Percentiles rank a stretch among this genome's conserved stretches.
Conservation (phyloP, 2,113 vertebrate species). For the Litocranius walleri region DNA sequence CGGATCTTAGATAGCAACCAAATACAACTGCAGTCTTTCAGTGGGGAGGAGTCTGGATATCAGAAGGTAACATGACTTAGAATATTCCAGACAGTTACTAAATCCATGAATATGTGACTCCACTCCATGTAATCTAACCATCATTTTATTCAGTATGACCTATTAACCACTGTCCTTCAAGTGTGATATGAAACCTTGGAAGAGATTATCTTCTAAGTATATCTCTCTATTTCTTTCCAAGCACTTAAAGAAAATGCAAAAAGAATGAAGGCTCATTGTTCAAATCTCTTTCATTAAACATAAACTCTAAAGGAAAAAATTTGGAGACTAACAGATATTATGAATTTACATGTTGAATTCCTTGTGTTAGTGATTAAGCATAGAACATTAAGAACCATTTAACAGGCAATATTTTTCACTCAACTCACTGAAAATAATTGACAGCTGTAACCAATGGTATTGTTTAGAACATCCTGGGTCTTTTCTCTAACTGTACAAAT, state of each 20-base stretch:
- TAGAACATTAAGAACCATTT: constrained; percentile 1
- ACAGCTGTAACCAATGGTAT: background rate
- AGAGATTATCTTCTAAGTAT: background rate
- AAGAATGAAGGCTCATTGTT: background rate
- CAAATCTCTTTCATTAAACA: background rate
- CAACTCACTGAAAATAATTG: background rate
- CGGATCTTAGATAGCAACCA: background rate
- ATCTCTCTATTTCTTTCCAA: background rate
- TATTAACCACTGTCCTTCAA: background rate
- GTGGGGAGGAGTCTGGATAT: background rate
- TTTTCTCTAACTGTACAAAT: background rate
- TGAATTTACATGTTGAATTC: background rate
- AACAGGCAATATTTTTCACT: background rate
- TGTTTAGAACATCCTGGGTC: background rate
- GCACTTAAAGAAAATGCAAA: background rate
- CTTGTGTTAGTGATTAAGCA: constrained; percentile 2
- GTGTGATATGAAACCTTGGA: background rate
- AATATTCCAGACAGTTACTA: background rate
- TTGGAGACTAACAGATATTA: background rate
- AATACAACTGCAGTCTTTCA: background rate
- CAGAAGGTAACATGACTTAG: background rate
- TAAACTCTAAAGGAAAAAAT: background rate
- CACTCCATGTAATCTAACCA: background rate
- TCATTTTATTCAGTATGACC: background rate
- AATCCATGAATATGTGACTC: background rate